Evolutionary conservation across 64 coral and sea anemone genomes (phyloP).

Genomic region (Pocillopora verrucosa): DNA sequence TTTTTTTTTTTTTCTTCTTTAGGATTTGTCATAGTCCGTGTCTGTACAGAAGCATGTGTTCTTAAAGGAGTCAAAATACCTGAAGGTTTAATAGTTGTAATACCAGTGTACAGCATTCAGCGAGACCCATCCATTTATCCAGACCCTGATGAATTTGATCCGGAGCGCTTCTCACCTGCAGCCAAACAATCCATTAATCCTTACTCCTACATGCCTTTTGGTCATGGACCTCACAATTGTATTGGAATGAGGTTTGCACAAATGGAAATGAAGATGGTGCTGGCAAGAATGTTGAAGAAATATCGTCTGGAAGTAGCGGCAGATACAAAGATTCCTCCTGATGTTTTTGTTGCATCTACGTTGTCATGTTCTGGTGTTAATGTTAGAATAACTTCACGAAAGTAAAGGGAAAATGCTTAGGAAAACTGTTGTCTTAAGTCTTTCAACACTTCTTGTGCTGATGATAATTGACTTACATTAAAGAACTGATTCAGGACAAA

Average conservation of each 20-base stretch:
- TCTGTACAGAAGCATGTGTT: conserved; percentile 29
- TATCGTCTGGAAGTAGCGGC: background rate
- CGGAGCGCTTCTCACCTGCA: conserved; percentile 33
- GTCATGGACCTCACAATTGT: conserved; percentile 46
- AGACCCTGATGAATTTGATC: conserved; percentile 47
- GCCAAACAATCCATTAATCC: conserved; percentile 15
- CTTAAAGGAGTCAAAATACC: conserved; percentile 23
- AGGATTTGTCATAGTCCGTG: conserved; percentile 16
- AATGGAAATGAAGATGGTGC: conserved; percentile 53
- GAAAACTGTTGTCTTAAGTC: background rate
- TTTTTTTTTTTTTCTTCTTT: background rate
- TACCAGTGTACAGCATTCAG: conserved; percentile 44
- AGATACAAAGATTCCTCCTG: conserved; percentile 50
- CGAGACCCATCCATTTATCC: conserved; percentile 12
- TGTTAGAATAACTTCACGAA: background rate
- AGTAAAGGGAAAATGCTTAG: background rate
- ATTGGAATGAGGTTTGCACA: conserved; percentile 57
- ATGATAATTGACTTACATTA: no score
- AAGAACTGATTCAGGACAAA: no score
- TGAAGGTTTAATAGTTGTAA: background rate
- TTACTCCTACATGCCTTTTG: conserved; percentile 40
- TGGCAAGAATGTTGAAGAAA: conserved; percentile 38
- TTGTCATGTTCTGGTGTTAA: background rate
- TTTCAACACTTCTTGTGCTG: no score
- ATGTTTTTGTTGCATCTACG: background rate